Evolutionary conservation across 2,888 invertebrate genomes (phyloP), one percentile per base, ranked within the genome.

Genomic region (Coenonympha glycerion): DNA sequence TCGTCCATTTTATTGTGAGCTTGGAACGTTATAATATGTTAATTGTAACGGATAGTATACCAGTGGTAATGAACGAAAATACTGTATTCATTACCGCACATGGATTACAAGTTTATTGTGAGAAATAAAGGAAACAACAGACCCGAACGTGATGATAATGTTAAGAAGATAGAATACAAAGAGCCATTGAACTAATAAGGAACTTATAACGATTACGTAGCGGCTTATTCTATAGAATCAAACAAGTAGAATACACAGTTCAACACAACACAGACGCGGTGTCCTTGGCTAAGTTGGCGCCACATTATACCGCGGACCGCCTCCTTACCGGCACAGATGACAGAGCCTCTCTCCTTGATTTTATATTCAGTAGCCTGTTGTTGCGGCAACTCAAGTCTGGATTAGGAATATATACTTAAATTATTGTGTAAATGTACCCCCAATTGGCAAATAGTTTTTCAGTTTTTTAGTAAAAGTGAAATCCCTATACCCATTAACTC

Each of bases 251-350:
- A 56, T 48, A 57, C n/a, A n/a, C n/a, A n/a, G n/a, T n/a, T 49
- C 53, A 53, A 54, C 47, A 47, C 28, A 40, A 51, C 22, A 34
- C 33, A 42, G 66, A 63, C 52, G 46, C 36, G 47, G 59, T 63
- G 57, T 69, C 80, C 80, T 80, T 80, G 81, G 76, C 73, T 76
- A 60, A 24, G 26, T 57, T 75, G 76, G 79, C 80, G 79, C 79
- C 79, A 73, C 48, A 31, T n/a, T n/a, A 46, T 36, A 48, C 56
- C n/a, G n/a, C n/a, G n/a, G n/a, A n/a, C n/a, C 21, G 15, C 46
- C 36, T 26, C 22, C 24, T 24, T 11, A 42, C 56, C 55, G 47
- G 46, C 53, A 44, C 42, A 49, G 50, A 49, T n/a, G n/a, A n/a
- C 39, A 50, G 52, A 59, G 48, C 47, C 52, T 41, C 39, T 63